phyloP scores from a whole-genome alignment of 2,888 invertebrate species.

The Crematogaster levior region DNA sequence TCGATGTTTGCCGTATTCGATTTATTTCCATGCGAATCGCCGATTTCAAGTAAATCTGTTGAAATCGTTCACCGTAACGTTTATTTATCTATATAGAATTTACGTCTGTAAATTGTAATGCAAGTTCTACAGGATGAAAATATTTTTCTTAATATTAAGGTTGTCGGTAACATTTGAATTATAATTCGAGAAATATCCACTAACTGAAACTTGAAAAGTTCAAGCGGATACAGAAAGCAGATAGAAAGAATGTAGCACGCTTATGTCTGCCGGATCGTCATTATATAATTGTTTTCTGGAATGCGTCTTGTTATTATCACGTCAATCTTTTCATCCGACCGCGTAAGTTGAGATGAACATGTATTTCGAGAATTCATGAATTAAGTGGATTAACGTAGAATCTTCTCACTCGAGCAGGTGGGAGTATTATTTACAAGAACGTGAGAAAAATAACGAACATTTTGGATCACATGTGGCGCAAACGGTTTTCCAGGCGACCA shows the following conservation, averaged over 20 bases:
- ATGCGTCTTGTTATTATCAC: neutral
- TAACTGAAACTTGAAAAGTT: neutral
- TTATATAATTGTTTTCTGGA: neutral
- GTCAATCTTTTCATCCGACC: neutral
- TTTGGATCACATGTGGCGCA: neutral
- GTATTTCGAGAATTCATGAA: neutral
- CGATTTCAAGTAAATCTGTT: neutral
- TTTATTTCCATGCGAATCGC: neutral
- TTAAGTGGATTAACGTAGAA: neutral
- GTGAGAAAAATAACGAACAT: neutral
- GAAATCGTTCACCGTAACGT: neutral
- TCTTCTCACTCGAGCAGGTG: neutral
- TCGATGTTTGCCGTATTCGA: neutral
- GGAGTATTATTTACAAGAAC: slow-evolving; percentile 3
- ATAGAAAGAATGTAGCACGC: too few relatives aligned
- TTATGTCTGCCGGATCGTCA: neutral
- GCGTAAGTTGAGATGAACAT: neutral
- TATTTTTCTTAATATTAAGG: neutral
- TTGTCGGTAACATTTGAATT: neutral
- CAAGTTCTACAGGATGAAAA: neutral
- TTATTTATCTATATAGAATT: neutral
- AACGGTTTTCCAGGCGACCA: neutral
- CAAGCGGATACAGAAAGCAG: neutral
- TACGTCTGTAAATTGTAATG: neutral
- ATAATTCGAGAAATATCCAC: neutral